These are phyloP conservation scores for Fulica atra DNA, from an alignment of 2,113 vertebrate genomes.

Conservation along the genomic window DNA sequence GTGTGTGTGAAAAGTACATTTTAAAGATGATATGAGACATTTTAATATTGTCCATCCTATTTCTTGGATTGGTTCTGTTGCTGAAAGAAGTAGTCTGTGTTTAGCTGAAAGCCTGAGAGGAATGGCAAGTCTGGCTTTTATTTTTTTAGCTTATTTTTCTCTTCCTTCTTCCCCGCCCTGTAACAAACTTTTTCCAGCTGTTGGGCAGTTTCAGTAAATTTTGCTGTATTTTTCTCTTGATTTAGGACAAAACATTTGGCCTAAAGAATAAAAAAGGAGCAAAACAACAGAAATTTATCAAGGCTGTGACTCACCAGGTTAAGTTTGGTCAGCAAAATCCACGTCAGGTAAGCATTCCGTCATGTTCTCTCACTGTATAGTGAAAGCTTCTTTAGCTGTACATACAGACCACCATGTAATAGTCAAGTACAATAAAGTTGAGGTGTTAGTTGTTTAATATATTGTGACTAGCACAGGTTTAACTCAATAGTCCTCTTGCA, in stretches of 20 bases:
- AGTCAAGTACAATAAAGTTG: background rate
- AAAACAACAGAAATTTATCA: slow-evolving; percentile 98
- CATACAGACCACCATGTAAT: accelerated
- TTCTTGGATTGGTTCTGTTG: background rate
- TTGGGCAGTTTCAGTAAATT: background rate
- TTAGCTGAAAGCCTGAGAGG: background rate
- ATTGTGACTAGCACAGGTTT: background rate
- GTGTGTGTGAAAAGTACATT: background rate
- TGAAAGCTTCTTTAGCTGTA: accelerated
- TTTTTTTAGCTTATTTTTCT: no score
- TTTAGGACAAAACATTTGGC: slow-evolving; percentile 97
- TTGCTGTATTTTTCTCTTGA: background rate
- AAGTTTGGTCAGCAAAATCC: slow-evolving; percentile 91
- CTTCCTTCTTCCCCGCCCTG: background rate
- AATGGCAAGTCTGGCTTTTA: background rate
- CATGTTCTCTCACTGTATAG: background rate
- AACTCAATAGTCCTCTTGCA: background rate
- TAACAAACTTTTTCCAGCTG: background rate
- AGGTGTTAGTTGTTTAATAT: background rate
- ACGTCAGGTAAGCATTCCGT: slow-evolving; percentile 77
- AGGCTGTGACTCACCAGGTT: slow-evolving; percentile 95
- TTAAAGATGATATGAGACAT: background rate
- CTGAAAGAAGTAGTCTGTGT: background rate
- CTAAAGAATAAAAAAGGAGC: slow-evolving; percentile 98
- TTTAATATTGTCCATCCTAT: background rate